A percentile compares a stretch with the other conserved stretches of the same genome.
Conservation (phyloP, 2,113 vertebrate species). For the Hypocryptadius cinnamomeus region DNA sequence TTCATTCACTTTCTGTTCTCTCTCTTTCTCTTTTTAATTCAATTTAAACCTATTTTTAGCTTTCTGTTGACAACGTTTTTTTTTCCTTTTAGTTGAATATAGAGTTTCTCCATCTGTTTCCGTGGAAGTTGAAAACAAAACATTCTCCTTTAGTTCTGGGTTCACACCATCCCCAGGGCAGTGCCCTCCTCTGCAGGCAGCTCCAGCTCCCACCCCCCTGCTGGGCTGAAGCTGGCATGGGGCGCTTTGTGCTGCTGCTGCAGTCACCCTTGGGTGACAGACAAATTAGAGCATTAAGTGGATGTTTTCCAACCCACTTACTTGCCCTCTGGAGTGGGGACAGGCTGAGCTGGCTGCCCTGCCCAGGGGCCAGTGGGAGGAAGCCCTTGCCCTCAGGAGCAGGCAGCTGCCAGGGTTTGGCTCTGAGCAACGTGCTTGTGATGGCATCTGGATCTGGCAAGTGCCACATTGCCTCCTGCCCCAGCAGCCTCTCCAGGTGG, state of each 20-base stretch:
- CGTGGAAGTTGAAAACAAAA: constrained; percentile 82
- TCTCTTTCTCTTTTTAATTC: constrained; percentile 85
- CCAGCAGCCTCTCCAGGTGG: background rate
- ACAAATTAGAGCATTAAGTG: constrained; percentile 9
- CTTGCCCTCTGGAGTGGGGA: background rate
- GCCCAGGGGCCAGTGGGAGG: background rate
- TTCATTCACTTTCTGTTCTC: constrained; percentile 99
- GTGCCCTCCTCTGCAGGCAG: constrained; percentile 20
- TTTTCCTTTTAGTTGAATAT: constrained; percentile 84
- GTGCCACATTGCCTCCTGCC: background rate
- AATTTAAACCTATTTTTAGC: constrained; percentile 85
- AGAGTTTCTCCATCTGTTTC: constrained; percentile 86
- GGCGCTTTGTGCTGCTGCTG: background rate
- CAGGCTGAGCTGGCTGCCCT: background rate
- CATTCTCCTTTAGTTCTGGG: constrained; percentile 72
- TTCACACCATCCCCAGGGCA: constrained; percentile 44
- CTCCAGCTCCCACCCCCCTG: background rate
- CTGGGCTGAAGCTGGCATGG: background rate
- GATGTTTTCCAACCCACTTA: background rate
- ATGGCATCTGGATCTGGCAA: background rate
- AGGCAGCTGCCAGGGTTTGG: background rate
- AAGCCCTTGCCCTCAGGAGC: background rate
- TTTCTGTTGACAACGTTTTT: constrained; percentile 84
- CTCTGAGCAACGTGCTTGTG: background rate
- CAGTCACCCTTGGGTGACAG: background rate